Evolutionary conservation across 2,113 vertebrate species (phyloP).

Genomic region (Eulemur rufifrons): DNA sequence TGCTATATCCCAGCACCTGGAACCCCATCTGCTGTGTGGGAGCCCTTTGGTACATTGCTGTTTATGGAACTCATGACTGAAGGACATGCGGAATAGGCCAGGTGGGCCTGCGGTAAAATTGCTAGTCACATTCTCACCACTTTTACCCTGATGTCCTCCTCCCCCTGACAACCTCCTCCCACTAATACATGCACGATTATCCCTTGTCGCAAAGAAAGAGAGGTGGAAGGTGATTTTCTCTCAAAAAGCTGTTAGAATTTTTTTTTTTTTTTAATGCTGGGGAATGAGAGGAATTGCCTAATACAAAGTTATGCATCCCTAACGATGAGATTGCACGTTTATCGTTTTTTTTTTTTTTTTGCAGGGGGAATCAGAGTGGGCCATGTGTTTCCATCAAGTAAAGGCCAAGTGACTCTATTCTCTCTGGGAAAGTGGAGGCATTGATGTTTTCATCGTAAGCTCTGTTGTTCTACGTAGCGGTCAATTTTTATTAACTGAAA

Average conservation of each 20-base stretch:
- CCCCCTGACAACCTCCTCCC: neutral
- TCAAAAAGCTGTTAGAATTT: neutral
- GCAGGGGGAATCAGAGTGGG: too few species aligned
- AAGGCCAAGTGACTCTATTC: neutral
- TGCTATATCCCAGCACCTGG: neutral
- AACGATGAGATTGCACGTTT: neutral
- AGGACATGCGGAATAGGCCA: neutral
- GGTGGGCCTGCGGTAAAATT: neutral
- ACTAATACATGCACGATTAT: neutral
- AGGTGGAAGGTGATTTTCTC: neutral
- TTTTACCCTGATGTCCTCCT: neutral
- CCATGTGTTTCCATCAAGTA: neutral
- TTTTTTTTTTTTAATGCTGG: neutral
- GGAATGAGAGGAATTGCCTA: neutral
- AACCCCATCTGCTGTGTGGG: neutral
- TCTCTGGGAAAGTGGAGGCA: neutral
- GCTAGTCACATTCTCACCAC: neutral
- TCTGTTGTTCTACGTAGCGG: neutral
- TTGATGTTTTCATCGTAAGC: neutral
- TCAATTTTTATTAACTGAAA: neutral
- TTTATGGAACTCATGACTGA: neutral
- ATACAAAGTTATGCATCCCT: neutral
- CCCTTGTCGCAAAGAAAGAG: neutral
- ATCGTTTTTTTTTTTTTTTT: too few species aligned
- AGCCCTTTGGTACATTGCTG: fast-evolving